Conservation (phyloP, 2,797 vertebrate species). For the Lepilemur septentrionalis region DNA sequence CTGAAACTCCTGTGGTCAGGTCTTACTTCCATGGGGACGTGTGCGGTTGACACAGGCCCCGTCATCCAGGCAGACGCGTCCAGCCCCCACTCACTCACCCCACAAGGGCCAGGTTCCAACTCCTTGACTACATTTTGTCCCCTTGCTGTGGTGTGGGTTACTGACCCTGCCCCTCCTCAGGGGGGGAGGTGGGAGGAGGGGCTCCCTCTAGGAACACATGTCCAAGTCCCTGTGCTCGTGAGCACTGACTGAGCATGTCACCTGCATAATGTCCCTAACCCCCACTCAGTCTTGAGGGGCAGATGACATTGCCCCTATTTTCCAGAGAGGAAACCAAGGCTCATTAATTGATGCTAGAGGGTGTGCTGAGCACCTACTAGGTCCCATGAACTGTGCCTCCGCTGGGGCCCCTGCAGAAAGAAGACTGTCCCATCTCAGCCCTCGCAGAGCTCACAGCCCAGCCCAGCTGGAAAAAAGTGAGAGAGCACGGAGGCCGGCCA, state of each 20-base stretch:
- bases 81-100: neutral
- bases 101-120: neutral
- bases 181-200: too few relatives aligned
- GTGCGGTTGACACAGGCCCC: neutral
- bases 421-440: neutral
- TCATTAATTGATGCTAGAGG: neutral
- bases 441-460: neutral
- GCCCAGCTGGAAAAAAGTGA: neutral
- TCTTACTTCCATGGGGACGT: accelerated
- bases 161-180: neutral
- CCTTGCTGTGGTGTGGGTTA: neutral
- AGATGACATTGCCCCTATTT: neutral
- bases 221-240: neutral
- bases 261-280: too few relatives aligned
- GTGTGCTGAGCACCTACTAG: neutral
- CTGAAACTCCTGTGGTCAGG: neutral
- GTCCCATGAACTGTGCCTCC: neutral
- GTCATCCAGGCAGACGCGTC: neutral
- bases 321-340: neutral
- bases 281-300: neutral
- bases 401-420: neutral
- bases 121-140: neutral
- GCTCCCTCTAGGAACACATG: neutral
- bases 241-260: accelerated
- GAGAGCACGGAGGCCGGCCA: neutral